These are phyloP conservation scores for Sylvietta virens DNA, from an alignment of 2,113 vertebrate species.

Conservation along the genomic window DNA sequence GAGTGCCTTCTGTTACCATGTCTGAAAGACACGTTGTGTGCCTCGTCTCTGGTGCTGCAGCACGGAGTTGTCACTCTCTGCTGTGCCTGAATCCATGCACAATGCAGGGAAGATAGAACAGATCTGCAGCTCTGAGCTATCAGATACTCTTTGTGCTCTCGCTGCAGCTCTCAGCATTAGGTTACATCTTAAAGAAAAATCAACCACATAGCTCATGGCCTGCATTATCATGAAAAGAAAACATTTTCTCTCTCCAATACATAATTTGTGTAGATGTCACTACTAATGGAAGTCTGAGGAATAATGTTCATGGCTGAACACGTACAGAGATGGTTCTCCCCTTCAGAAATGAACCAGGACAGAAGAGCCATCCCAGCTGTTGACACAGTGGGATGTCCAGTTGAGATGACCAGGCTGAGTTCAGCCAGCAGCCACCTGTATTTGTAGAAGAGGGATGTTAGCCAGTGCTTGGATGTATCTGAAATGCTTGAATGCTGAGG, in stretches of 20 bases:
- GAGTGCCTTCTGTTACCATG: not conserved
- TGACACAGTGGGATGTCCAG: not conserved
- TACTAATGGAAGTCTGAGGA: not conserved
- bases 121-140: not conserved
- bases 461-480: not conserved
- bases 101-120: accelerated
- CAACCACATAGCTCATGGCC: accelerated
- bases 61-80: not conserved
- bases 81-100: not conserved
- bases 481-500: not conserved
- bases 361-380: not conserved
- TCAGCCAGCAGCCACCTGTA: not conserved
- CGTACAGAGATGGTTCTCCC: not conserved
- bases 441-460: not conserved
- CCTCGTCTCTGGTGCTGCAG: not conserved
- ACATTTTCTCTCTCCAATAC: not conserved
- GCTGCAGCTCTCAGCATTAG: not conserved
- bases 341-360: not conserved
- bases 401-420: not conserved
- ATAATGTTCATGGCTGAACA: not conserved
- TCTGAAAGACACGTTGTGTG: not conserved
- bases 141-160: not conserved
- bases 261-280: not conserved
- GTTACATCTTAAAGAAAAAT: not conserved
- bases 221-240: not conserved